Conservation (phyloP, 2,888 invertebrate genomes). For the Caenorhabditis angaria region DNA sequence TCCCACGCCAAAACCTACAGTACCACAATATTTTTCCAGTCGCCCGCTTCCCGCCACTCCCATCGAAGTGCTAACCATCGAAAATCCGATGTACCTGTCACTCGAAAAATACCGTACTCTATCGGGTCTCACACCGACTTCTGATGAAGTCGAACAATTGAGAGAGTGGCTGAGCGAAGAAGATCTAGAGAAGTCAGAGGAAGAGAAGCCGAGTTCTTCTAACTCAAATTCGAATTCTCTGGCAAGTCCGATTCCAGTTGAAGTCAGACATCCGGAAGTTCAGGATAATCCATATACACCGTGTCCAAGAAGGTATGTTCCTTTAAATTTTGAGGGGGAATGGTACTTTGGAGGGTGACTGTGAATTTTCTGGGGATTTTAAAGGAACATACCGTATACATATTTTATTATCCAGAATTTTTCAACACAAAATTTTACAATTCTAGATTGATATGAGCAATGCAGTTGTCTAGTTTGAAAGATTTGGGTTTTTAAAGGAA, state of each 20-base stretch:
- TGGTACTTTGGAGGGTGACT: too few relatives aligned
- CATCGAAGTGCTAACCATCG: constrained; percentile 12
- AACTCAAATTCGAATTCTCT: too few relatives aligned
- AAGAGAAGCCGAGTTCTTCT: constrained; percentile 5
- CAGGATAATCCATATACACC: constrained; percentile 39
- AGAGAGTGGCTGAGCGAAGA: constrained; percentile 37
- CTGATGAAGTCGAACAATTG: constrained; percentile 19
- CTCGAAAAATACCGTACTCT: constrained; percentile 30
- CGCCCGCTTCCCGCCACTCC: not conserved
- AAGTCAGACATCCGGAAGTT: not conserved
- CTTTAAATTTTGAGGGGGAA: constrained; percentile 17
- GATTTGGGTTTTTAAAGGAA: too few relatives aligned
- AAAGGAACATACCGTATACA: too few relatives aligned
- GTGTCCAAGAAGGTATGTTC: constrained; percentile 27
- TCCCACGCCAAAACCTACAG: too few relatives aligned
- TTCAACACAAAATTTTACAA: too few relatives aligned
- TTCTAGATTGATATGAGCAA: too few relatives aligned
- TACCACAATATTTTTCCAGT: too few relatives aligned
- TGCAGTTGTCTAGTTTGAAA: too few relatives aligned
- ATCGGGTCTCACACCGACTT: constrained; percentile 22
- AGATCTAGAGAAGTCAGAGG: constrained; percentile 24
- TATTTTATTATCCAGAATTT: too few relatives aligned
- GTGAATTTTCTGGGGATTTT: too few relatives aligned
- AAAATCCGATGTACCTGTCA: constrained; percentile 39
- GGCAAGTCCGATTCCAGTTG: constrained; percentile 4